Evolutionary conservation across 2,888 invertebrate genomes (phyloP), one percentile per base, ranked within the genome.

Genomic region (Dynastes maya): DNA sequence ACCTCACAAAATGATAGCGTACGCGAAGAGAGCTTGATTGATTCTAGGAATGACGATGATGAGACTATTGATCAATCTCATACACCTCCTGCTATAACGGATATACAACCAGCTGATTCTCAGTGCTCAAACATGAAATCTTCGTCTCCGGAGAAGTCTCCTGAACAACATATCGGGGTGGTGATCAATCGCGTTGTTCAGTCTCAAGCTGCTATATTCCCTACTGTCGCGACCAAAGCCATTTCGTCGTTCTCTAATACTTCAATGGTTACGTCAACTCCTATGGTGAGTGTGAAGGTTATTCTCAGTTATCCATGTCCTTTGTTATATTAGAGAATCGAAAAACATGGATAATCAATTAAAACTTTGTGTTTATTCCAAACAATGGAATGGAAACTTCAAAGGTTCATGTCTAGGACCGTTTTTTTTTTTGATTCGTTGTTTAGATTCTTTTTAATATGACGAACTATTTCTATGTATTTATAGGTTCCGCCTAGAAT

Each of bases 101-200:
- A 87, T 77, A 84, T 88, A 32, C 89, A 89, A 82, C 89, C 89
- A 1, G 89, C 89, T 0, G 89, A 89, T 83, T 89, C 88, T 2
- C 89, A 87, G 80, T 72, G 72, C 22, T 86, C 87, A 77, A 87
- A 86, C 77, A 83, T 86, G 22, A 85, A 86, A 63, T 85, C 80
- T 8, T 80, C 84, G 9, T 86, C 86, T 4, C 86, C 87, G 0
- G 86, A 87, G 55, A 78, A 77, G 79, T 82, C 82, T 3, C 81
- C 87, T 82, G 78, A 87, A 85, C 76, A 84, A 85, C 78, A 74
- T 51, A 76, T 82, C 65, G 83, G 81, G 37, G 84, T 82, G 78
- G 82, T 82, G 55, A 86, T 83, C 77, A 87, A 84, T 81, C 85
- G 80, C 78, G 80, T 83, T n/a, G 80, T 82, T 13, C 85, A 85